These are phyloP conservation scores for Myiothlypis chrysogaster DNA, from an alignment of 2,797 vertebrate species.

Conservation along the genomic window DNA sequence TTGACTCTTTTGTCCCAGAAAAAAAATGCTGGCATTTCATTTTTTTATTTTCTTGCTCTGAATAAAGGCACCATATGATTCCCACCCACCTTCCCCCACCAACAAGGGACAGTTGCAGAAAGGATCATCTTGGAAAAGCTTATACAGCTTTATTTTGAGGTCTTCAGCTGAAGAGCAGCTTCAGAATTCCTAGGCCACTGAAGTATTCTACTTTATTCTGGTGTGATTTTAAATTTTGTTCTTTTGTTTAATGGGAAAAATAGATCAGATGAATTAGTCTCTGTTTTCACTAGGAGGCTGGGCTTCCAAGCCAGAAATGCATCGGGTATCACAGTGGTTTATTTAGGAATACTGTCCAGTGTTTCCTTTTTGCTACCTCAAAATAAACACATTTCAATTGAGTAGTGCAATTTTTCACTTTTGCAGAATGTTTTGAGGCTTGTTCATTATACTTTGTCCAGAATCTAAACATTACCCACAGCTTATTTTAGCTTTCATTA, in stretches of 20 bases:
- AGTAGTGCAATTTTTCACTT: not conserved
- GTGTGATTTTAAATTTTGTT: not conserved
- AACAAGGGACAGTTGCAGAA: not conserved
- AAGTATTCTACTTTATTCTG: not conserved
- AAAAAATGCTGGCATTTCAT: not conserved
- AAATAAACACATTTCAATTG: not conserved
- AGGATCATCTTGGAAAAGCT: not conserved
- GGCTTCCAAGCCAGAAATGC: not conserved
- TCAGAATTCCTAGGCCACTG: not conserved
- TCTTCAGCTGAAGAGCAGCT: not conserved
- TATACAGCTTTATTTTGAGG: not conserved
- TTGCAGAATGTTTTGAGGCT: not conserved
- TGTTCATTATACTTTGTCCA: not conserved
- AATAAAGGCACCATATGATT: not conserved
- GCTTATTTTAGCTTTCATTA: not conserved
- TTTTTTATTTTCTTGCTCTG: not conserved
- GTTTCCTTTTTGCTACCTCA: not conserved
- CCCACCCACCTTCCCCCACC: not conserved
- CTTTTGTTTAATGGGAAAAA: not conserved
- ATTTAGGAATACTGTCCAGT: not conserved
- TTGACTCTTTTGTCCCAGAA: not conserved
- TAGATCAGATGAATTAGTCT: not conserved
- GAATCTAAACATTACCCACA: not conserved
- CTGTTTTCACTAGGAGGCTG: not conserved
- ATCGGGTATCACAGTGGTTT: not conserved